phyloP scores from a whole-genome alignment of 2,797 vertebrate species.

The Scolopax bukidnonensis region DNA sequence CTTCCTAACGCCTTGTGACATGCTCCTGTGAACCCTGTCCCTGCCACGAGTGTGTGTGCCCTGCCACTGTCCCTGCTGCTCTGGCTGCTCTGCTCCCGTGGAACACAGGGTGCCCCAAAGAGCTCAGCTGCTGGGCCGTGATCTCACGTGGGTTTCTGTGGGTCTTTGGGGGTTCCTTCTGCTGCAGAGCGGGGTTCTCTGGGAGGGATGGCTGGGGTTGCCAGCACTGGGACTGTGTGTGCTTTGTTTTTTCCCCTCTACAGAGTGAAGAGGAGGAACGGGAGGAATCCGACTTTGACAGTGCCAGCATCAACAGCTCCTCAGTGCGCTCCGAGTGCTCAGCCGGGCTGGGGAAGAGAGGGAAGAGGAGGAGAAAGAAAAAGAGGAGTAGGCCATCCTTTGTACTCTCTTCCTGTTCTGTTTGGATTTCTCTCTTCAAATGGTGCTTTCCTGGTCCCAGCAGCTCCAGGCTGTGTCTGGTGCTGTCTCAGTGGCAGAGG shows the following conservation, averaged over 20 bases:
- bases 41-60: accelerated
- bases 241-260: constrained; percentile 1
- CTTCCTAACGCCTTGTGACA: background rate
- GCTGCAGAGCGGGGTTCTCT: background rate
- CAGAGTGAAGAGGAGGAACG: constrained; percentile 97
- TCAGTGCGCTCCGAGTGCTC: constrained; percentile 91
- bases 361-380: constrained; percentile 88
- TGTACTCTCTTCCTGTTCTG: constrained; percentile 11
- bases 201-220: background rate
- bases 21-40: accelerated
- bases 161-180: background rate
- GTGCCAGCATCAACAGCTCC: constrained; percentile 94
- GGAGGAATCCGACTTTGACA: constrained; percentile 96
- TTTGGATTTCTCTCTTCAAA: background rate
- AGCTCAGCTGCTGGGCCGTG: accelerated
- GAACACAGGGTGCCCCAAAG: background rate
- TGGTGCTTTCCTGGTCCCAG: background rate
- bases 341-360: constrained; percentile 87
- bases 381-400: constrained; percentile 89
- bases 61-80: background rate
- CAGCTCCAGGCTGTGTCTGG: background rate
- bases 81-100: accelerated
- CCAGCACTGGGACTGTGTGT: background rate
- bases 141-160: background rate
- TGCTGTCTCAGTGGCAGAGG: background rate